phyloP scores from a whole-genome alignment of 2,113 vertebrate genomes.

The Orycteropus afer region DNA sequence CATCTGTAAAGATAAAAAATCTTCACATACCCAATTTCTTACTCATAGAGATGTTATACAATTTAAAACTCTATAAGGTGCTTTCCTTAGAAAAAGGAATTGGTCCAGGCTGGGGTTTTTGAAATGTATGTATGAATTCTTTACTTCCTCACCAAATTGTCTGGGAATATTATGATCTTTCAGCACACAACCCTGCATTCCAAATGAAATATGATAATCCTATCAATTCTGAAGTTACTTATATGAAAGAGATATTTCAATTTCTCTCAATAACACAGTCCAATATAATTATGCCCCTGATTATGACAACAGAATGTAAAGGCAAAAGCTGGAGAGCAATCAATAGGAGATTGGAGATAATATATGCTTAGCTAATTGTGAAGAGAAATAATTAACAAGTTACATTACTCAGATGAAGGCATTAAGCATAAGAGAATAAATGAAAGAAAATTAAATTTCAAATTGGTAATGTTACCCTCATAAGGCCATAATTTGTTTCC shows the following conservation, averaged over 20 bases:
- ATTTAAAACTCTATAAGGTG: not conserved
- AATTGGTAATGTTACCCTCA: not conserved
- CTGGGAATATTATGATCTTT: not conserved
- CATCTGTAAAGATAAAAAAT: not conserved
- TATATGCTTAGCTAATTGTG: not conserved
- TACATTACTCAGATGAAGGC: not conserved
- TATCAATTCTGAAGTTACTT: not conserved
- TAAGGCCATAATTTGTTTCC: not conserved
- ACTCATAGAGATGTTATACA: not conserved
- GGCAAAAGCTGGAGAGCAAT: not conserved
- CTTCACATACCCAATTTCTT: not conserved
- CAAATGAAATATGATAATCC: not conserved
- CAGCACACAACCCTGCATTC: not conserved
- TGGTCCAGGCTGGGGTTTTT: not conserved
- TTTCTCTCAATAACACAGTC: not conserved
- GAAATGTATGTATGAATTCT: not conserved
- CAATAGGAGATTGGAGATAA: not conserved
- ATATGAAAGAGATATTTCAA: not conserved
- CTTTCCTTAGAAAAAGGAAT: constrained; percentile 1
- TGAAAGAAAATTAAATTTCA: not conserved
- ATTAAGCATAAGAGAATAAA: not conserved
- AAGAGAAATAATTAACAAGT: not conserved
- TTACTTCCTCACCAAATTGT: not conserved
- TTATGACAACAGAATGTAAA: not conserved
- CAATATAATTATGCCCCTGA: not conserved